Percentiles rank a stretch among this genome's conserved stretches.
Conservation (phyloP, 2,888 invertebrate genomes). For the Macropis europaea region DNA sequence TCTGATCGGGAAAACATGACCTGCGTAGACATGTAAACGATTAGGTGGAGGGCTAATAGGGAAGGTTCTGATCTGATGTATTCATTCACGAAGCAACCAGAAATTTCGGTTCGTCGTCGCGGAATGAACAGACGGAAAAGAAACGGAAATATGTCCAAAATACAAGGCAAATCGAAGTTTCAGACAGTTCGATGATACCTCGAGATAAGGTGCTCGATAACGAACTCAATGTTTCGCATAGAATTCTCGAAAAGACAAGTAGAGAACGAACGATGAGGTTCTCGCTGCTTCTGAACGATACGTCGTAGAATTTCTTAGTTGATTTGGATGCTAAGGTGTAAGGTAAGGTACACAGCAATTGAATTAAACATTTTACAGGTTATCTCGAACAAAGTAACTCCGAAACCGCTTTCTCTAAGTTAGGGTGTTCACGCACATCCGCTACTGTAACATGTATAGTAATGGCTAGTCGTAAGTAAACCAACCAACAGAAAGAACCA, state of each 20-base stretch:
- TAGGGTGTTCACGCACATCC: constrained; percentile 47
- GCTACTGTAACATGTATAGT: constrained; percentile 31
- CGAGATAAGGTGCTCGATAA: background rate
- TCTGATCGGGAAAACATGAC: constrained; percentile 7
- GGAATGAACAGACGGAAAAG: background rate
- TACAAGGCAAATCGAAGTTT: background rate
- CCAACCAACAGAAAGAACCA: too few relatives aligned
- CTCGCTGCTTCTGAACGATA: constrained; percentile 38
- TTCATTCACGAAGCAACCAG: constrained; percentile 33
- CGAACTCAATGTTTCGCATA: background rate
- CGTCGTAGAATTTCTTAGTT: constrained; percentile 25
- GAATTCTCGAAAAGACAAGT: too few relatives aligned
- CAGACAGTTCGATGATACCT: background rate
- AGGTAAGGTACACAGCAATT: constrained; percentile 53
- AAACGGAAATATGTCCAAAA: background rate
- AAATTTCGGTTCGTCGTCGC: background rate
- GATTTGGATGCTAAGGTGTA: constrained; percentile 22
- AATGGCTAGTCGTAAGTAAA: constrained; percentile 43
- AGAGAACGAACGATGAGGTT: background rate
- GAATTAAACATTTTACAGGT: constrained; percentile 57
- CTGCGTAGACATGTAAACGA: constrained; percentile 26
- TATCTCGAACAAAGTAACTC: constrained; percentile 23
- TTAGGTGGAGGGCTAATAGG: constrained; percentile 11
- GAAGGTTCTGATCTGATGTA: constrained; percentile 30
- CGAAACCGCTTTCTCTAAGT: constrained; percentile 32